Evolutionary conservation across 2,888 invertebrate species (phyloP).

Genomic region (Malachius bipustulatus): DNA sequence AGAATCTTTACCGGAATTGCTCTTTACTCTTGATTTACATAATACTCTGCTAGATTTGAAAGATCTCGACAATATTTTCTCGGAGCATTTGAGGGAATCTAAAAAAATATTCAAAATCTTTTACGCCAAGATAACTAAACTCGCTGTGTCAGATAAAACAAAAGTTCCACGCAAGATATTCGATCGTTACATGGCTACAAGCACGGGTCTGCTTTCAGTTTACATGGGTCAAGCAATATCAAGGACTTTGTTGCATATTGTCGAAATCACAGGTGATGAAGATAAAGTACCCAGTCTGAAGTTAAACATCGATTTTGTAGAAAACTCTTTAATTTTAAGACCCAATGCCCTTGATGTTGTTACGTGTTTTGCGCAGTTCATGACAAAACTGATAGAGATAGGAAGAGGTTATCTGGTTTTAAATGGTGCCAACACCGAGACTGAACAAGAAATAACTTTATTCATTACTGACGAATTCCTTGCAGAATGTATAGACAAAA

Average conservation of each 20-base stretch:
- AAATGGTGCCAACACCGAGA: background rate
- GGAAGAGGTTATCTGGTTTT: background rate
- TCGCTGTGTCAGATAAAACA: conserved; percentile 22
- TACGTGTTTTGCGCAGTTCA: conserved; percentile 18
- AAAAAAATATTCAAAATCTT: conserved; percentile 22
- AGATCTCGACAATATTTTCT: conserved; percentile 23
- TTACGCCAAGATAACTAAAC: conserved; percentile 21
- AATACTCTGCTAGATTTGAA: conserved; percentile 22
- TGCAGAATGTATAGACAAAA: conserved; percentile 40
- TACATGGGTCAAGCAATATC: conserved; percentile 57
- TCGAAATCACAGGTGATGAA: conserved; percentile 42
- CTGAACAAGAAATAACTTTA: conserved; percentile 6
- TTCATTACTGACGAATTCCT: conserved; percentile 27
- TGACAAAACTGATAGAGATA: background rate
- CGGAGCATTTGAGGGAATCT: conserved; percentile 21
- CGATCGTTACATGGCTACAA: conserved; percentile 15
- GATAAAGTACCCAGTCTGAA: conserved; percentile 50
- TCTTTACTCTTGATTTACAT: conserved; percentile 36
- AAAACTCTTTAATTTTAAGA: conserved; percentile 34
- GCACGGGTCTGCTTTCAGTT: conserved; percentile 40
- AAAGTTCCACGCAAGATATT: conserved; percentile 11
- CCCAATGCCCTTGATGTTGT: conserved; percentile 49
- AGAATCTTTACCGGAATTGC: conserved; percentile 40
- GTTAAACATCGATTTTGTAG: conserved; percentile 33
- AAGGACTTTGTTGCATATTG: conserved; percentile 51